A percentile compares a stretch with the other conserved stretches of the same genome.
These are phyloP conservation scores for Laticauda laticaudata DNA, from an alignment of 2,113 vertebrate genomes.

Conservation along the genomic window DNA sequence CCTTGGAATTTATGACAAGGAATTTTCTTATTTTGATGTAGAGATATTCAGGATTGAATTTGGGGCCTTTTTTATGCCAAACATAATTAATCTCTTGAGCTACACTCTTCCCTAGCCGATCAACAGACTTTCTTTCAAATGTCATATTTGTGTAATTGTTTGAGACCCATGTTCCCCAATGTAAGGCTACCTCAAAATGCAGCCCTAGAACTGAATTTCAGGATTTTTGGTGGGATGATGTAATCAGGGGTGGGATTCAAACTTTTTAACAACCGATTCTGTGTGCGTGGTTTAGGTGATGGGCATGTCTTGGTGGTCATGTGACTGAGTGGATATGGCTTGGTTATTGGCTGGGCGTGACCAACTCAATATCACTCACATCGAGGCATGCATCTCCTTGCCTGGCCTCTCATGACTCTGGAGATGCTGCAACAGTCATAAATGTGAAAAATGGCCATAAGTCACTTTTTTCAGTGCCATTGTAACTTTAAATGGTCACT, in stretches of 20 bases:
- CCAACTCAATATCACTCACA: too few relatives aligned
- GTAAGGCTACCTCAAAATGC: not conserved
- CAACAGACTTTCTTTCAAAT: not conserved
- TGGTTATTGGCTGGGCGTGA: too few relatives aligned
- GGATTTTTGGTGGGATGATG: not conserved
- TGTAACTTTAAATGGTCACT: too few relatives aligned
- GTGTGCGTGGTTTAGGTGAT: too few relatives aligned
- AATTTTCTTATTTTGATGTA: not conserved
- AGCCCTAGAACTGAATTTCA: not conserved
- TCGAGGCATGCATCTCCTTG: too few relatives aligned
- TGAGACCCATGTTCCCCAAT: not conserved
- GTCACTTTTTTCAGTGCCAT: too few relatives aligned
- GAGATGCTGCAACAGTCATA: too few relatives aligned
- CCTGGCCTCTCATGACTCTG: too few relatives aligned
- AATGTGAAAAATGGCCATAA: too few relatives aligned
- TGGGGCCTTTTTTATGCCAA: not conserved
- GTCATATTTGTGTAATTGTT: not conserved
- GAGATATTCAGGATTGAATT: not conserved
- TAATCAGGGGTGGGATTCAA: not conserved
- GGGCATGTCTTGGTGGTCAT: too few relatives aligned
- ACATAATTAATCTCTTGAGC: not conserved
- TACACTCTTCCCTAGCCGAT: not conserved
- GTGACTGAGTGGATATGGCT: too few relatives aligned
- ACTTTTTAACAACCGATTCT: too few relatives aligned
- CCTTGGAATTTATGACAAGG: not conserved